Conservation (phyloP, 2,888 invertebrate species). For the Cyaniris semiargus region DNA sequence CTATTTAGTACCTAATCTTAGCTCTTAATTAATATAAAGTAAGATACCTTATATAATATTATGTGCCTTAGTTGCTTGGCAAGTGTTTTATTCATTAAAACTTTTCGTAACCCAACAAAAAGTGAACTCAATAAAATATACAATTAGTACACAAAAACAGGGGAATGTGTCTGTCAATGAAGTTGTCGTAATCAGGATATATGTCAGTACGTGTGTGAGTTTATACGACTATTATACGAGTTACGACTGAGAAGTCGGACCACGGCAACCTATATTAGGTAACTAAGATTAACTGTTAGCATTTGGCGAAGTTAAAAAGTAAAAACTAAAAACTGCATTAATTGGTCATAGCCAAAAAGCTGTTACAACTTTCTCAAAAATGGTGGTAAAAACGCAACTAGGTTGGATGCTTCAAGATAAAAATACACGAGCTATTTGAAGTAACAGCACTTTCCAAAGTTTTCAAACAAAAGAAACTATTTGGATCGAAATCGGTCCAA, state of each 20-base stretch:
- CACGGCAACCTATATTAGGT: neutral
- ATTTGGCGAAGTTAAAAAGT: neutral
- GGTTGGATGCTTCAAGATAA: too few relatives aligned
- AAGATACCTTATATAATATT: neutral
- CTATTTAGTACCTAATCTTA: too few relatives aligned
- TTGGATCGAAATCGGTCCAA: too few relatives aligned
- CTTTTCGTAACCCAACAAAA: neutral
- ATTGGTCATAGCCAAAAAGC: neutral
- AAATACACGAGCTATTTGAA: too few relatives aligned
- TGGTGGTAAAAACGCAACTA: neutral
- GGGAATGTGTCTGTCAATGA: slow-evolving; percentile 5
- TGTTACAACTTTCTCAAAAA: neutral
- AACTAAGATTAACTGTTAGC: neutral
- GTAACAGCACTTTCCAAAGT: too few relatives aligned
- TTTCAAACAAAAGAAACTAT: too few relatives aligned
- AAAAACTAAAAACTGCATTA: neutral
- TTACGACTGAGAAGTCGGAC: neutral
- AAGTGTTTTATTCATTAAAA: neutral
- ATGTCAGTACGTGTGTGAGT: neutral
- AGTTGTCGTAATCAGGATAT: slow-evolving; percentile 23
- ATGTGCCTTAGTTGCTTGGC: neutral
- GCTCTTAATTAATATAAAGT: neutral
- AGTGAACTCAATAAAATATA: slow-evolving; percentile 11
- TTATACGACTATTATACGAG: neutral
- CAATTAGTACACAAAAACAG: slow-evolving; percentile 17